Conservation (phyloP, 1,140 invertebrate species). For the Tetragonula clypearis region DNA sequence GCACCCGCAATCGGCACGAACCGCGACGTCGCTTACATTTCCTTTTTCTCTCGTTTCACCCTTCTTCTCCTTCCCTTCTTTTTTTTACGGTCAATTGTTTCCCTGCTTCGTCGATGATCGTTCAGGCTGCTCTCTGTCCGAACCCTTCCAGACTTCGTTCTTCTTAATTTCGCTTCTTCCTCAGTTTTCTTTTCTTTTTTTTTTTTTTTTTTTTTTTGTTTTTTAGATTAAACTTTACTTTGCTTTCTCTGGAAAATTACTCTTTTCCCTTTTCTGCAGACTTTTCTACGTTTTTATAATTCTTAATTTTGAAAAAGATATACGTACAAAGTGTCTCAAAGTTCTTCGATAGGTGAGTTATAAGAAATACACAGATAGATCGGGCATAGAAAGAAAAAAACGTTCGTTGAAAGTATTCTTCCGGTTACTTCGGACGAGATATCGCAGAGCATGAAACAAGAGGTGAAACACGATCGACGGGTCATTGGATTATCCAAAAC, state of each 20-base stretch:
- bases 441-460: background rate
- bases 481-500: conserved; percentile 51
- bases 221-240: too few relatives aligned
- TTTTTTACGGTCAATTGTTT: conserved; percentile 16
- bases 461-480: conserved; percentile 5
- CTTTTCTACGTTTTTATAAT: too few relatives aligned
- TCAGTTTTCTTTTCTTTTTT: background rate
- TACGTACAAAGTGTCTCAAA: too few relatives aligned
- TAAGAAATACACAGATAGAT: background rate
- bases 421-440: background rate
- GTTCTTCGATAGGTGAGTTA: too few relatives aligned
- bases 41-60: background rate
- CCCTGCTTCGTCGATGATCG: background rate
- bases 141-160: background rate
- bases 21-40: conserved; percentile 47
- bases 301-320: too few relatives aligned
- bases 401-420: background rate
- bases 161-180: background rate
- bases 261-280: too few relatives aligned
- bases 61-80: conserved; percentile 2
- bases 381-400: background rate
- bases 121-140: background rate
- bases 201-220: background rate
- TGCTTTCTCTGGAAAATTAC: background rate
- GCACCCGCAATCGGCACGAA: conserved; percentile 40